A percentile compares a stretch with the other conserved stretches of the same genome.
Evolutionary conservation across 2,888 invertebrate species (phyloP).

Genomic region (Dexiosoma caninum): DNA sequence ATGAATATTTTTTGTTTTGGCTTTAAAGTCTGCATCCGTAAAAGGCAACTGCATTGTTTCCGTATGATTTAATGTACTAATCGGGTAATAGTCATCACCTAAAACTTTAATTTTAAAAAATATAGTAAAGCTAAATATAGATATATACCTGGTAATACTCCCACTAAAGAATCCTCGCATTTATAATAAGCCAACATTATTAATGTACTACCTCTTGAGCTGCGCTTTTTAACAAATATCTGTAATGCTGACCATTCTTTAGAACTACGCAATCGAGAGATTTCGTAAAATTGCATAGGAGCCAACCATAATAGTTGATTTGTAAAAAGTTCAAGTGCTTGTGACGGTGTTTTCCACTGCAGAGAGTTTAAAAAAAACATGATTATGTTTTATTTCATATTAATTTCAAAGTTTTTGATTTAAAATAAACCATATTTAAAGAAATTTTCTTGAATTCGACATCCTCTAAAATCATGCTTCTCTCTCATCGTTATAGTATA

Average conservation of each 20-base stretch:
- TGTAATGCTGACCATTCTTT: constrained; percentile 80
- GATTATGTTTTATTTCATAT: no score
- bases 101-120: background rate
- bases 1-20: constrained; percentile 70
- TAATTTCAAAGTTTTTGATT: no score
- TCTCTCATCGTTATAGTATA: no score
- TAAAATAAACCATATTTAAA: no score
- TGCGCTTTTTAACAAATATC: constrained; percentile 80
- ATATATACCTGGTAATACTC: constrained; percentile 81
- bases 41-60: constrained; percentile 67
- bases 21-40: constrained; percentile 71
- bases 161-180: constrained; percentile 80
- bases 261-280: constrained; percentile 81
- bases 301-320: constrained; percentile 78
- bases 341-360: constrained; percentile 83
- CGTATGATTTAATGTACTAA: constrained; percentile 69
- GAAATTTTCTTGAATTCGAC: no score
- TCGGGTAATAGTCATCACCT: constrained; percentile 80
- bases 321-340: constrained; percentile 69
- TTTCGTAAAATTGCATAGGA: constrained; percentile 88
- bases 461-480: no score
- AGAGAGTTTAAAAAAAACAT: no score
- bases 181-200: constrained; percentile 80
- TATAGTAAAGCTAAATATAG: background rate
- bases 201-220: constrained; percentile 79